A percentile compares a stretch with the other conserved stretches of the same genome.
phyloP scores from a whole-genome alignment of 2,113 vertebrate species.

The Dissostichus mawsoni region DNA sequence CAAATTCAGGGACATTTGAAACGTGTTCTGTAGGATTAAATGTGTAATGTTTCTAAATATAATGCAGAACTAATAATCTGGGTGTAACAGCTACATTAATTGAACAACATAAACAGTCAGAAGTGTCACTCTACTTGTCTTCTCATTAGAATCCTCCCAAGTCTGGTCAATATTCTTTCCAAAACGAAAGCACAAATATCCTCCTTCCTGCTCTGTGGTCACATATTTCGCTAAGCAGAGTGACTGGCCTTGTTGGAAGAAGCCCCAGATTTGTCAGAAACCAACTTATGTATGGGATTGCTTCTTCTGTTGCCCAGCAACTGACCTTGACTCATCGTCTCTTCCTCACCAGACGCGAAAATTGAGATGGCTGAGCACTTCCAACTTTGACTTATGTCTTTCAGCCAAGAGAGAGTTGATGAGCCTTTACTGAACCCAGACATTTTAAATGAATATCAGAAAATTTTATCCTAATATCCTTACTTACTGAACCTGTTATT shows the following conservation, averaged over 20 bases:
- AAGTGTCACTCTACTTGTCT: constrained; percentile 24
- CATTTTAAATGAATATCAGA: not conserved
- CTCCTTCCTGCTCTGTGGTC: constrained; percentile 41
- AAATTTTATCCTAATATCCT: not conserved
- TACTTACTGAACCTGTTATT: not conserved
- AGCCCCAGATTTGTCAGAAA: constrained; percentile 54
- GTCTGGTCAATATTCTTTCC: constrained; percentile 18
- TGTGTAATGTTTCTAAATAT: not conserved
- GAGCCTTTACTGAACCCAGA: not conserved
- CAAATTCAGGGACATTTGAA: not conserved
- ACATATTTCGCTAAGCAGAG: constrained; percentile 58
- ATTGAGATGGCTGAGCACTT: constrained; percentile 26
- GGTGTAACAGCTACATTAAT: not conserved
- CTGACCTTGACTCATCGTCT: constrained; percentile 46
- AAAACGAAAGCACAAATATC: constrained; percentile 25
- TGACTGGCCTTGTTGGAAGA: constrained; percentile 50
- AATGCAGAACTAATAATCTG: constrained; percentile 6
- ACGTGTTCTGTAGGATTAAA: not conserved
- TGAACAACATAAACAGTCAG: not conserved
- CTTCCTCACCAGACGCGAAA: constrained; percentile 10
- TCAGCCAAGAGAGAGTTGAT: not conserved
- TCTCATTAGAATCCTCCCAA: constrained; percentile 16
- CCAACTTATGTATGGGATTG: constrained; percentile 31
- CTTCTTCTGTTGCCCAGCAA: constrained; percentile 67
- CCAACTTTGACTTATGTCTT: not conserved